phyloP scores from a whole-genome alignment of 2,888 invertebrate genomes.

The Palloptera scutellata region DNA sequence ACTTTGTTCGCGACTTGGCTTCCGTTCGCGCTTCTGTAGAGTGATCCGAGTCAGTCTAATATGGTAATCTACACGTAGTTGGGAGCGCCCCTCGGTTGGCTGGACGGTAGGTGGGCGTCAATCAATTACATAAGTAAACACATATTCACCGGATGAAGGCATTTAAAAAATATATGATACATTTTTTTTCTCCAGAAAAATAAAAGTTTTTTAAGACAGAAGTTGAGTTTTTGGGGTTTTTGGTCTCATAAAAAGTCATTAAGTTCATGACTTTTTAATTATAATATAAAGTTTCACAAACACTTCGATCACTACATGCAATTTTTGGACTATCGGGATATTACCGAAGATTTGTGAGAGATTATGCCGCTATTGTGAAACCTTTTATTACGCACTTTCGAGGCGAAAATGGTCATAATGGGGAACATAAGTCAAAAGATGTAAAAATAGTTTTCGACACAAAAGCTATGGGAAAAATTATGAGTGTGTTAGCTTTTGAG shows the following conservation, averaged over 20 bases:
- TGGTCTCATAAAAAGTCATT: conserved; percentile 29
- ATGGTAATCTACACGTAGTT: too few species aligned
- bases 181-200: too few species aligned
- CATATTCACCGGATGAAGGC: too few species aligned
- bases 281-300: conserved; percentile 28
- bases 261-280: conserved; percentile 30
- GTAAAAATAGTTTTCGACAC: conserved; percentile 26
- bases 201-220: too few species aligned
- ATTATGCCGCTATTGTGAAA: conserved; percentile 33
- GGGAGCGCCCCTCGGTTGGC: too few species aligned
- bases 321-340: conserved; percentile 28
- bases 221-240: conserved; percentile 33
- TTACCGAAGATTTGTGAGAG: too few species aligned
- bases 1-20: too few species aligned
- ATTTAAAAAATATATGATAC: too few species aligned
- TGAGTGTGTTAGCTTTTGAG: conserved; percentile 26
- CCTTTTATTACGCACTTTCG: conserved; percentile 28
- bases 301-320: conserved; percentile 23
- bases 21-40: too few species aligned
- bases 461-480: conserved; percentile 29
- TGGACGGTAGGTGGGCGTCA: too few species aligned
- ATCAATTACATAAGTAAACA: too few species aligned
- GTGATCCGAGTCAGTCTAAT: too few species aligned
- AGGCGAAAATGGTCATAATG: conserved; percentile 26
- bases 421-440: conserved; percentile 29